These are phyloP conservation scores for Decapterus maruadsi DNA, from an alignment of 2,797 vertebrate species.

Conservation along the genomic window DNA sequence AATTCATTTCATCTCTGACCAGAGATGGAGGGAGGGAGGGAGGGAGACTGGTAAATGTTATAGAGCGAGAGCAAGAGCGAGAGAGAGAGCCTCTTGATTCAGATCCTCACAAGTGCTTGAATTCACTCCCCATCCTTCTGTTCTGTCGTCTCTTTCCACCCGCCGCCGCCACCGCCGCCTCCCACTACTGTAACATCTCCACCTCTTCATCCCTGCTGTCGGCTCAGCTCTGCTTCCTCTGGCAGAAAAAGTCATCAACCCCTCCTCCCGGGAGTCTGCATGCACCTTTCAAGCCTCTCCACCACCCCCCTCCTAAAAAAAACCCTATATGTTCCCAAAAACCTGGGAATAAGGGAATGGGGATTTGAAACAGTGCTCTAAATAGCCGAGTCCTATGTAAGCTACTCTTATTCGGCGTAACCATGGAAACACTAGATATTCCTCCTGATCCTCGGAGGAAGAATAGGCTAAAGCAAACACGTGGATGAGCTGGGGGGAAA, in stretches of 20 bases:
- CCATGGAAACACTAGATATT: slow-evolving; percentile 77
- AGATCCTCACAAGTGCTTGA: slow-evolving; percentile 24
- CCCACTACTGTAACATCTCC: too few relatives aligned
- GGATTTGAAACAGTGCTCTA: slow-evolving; percentile 59
- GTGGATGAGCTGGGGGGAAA: slow-evolving; percentile 7
- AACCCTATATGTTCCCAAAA: slow-evolving; percentile 30
- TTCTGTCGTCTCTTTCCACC: background rate
- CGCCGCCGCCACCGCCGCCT: background rate
- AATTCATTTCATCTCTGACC: slow-evolving; percentile 53
- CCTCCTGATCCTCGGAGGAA: slow-evolving; percentile 48
- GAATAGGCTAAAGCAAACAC: slow-evolving; percentile 37
- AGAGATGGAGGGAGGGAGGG: slow-evolving; percentile 10
- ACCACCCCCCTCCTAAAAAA: slow-evolving; percentile 6
- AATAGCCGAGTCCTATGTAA: slow-evolving; percentile 57
- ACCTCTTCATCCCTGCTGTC: slow-evolving; percentile 28
- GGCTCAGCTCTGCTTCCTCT: slow-evolving; percentile 40
- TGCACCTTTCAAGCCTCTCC: background rate
- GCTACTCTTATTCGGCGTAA: slow-evolving; percentile 60
- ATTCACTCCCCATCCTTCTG: slow-evolving; percentile 6
- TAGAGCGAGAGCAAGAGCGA: background rate
- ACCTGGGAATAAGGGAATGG: slow-evolving; percentile 13
- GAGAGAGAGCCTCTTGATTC: slow-evolving; percentile 16
- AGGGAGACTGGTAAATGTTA: slow-evolving; percentile 7
- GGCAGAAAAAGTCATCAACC: slow-evolving; percentile 32
- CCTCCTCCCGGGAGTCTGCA: slow-evolving; percentile 32